Percentiles rank a stretch among this genome's conserved stretches.
These are phyloP conservation scores for Chelidonichthys spinosus DNA, from an alignment of 2,797 vertebrate species.

Conservation along the genomic window DNA sequence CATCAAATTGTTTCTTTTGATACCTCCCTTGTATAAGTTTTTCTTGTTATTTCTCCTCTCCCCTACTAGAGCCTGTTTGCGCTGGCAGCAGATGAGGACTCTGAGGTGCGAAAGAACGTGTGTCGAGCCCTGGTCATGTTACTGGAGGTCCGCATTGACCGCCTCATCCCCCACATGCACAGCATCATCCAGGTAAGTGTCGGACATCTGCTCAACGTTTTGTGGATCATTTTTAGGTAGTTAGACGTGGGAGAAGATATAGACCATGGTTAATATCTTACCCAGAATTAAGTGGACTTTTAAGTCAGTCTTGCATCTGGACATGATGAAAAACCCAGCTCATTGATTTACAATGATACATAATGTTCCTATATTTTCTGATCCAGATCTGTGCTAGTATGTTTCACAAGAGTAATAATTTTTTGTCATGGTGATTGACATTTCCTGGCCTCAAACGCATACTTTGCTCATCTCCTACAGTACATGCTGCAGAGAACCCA, in stretches of 20 bases:
- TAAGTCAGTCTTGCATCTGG: constrained; percentile 42
- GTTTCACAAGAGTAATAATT: neutral
- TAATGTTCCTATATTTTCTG: constrained; percentile 69
- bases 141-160: constrained; percentile 93
- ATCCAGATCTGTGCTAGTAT: constrained; percentile 45
- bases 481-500: constrained; percentile 98
- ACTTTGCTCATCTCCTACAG: constrained; percentile 63
- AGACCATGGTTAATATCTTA: neutral
- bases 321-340: constrained; percentile 75
- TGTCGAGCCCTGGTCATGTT: constrained; percentile 95
- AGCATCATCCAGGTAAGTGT: constrained; percentile 92
- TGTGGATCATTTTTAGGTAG: neutral
- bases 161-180: constrained; percentile 97
- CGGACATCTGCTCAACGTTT: neutral
- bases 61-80: constrained; percentile 91
- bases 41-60: neutral
- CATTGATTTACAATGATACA: constrained; percentile 74
- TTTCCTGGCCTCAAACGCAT: neutral
- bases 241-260: neutral
- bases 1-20: neutral
- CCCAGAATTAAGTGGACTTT: neutral
- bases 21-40: rapidly evolving
- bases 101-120: constrained; percentile 94
- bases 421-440: neutral
- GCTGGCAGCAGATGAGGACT: constrained; percentile 94